Evolutionary conservation across 1,140 invertebrate genomes (phyloP).

Genomic region (Drosophila saltans): DNA sequence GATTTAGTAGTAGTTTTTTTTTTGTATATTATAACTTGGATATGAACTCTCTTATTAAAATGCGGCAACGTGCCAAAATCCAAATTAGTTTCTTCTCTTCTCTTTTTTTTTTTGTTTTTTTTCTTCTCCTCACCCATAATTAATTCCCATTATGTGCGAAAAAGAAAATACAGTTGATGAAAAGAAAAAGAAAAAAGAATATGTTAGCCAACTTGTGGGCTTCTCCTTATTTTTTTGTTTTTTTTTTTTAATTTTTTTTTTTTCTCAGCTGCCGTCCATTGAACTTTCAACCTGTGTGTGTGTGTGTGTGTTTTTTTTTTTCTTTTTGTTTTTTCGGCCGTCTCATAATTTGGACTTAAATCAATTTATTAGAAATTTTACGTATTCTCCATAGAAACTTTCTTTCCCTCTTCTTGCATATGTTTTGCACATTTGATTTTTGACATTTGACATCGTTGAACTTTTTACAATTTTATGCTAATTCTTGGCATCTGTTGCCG

Average conservation of each 20-base stretch:
- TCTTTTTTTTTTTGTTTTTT: too few relatives aligned
- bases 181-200: not conserved
- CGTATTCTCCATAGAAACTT: constrained; percentile 36
- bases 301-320: constrained; percentile 17
- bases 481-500: constrained; percentile 48
- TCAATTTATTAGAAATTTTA: constrained; percentile 63
- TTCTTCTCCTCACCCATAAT: constrained; percentile 30
- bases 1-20: too few relatives aligned
- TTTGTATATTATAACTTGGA: not conserved
- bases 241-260: too few relatives aligned
- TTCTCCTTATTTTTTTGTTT: not conserved
- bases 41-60: constrained; percentile 10
- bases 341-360: constrained; percentile 35
- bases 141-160: constrained; percentile 51
- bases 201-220: not conserved
- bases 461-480: constrained; percentile 69
- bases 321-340: constrained; percentile 43
- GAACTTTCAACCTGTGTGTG: constrained; percentile 68
- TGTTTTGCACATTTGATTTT: constrained; percentile 43
- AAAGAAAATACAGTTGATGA: not conserved
- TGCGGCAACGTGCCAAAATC: constrained; percentile 39
- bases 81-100: constrained; percentile 34
- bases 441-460: constrained; percentile 71
- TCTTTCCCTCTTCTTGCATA: constrained; percentile 43
- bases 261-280: constrained; percentile 37